A percentile compares a stretch with the other conserved stretches of the same genome.
These are phyloP conservation scores for Butorides virescens DNA, from an alignment of 2,113 vertebrate genomes.

Conservation along the genomic window DNA sequence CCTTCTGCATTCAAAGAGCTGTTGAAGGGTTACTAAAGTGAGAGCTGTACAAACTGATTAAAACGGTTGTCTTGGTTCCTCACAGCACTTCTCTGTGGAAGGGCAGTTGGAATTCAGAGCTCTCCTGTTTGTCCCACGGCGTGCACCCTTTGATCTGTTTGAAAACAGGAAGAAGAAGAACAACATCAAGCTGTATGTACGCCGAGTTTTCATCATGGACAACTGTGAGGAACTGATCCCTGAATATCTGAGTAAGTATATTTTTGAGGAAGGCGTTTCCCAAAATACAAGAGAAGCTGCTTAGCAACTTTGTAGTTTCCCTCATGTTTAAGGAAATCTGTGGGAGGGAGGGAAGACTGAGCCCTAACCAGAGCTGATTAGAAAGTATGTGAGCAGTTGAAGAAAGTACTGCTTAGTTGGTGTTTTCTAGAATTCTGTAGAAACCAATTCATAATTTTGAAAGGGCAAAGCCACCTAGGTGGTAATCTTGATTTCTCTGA, in stretches of 20 bases:
- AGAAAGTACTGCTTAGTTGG: not conserved
- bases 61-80: accelerated
- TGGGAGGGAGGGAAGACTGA: accelerated
- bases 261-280: accelerated
- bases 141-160: constrained; percentile 93
- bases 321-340: accelerated
- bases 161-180: constrained; percentile 97
- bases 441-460: accelerated
- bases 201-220: constrained; percentile 98
- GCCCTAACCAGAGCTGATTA: accelerated
- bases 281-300: accelerated
- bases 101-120: constrained; percentile 94
- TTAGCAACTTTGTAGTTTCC: accelerated
- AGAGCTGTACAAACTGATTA: accelerated
- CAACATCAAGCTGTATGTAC: constrained; percentile 95
- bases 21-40: accelerated
- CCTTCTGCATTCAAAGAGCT: accelerated
- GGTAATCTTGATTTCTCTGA: accelerated
- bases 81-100: constrained; percentile 96
- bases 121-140: constrained; percentile 90
- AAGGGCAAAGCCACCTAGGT: accelerated
- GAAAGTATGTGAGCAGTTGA: not conserved
- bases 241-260: constrained; percentile 92
- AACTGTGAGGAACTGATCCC: constrained; percentile 96
- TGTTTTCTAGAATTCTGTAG: accelerated